Evolutionary conservation across 2,113 vertebrate genomes (phyloP).

Genomic region (Bubalus kerabau): DNA sequence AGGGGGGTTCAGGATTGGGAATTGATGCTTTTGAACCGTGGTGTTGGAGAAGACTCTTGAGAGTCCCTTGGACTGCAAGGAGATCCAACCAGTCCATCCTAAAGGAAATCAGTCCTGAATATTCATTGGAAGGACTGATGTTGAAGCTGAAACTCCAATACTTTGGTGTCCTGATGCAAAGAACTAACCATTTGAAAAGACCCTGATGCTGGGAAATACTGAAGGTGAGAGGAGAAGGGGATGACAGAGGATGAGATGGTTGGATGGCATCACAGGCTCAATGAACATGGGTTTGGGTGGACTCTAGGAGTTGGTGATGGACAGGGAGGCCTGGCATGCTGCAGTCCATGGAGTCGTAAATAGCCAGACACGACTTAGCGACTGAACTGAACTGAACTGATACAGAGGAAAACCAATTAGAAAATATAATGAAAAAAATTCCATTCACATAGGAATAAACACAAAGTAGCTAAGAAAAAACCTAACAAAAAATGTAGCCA

Average conservation of each 20-base stretch:
- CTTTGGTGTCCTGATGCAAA: background rate
- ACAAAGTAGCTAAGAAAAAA: background rate
- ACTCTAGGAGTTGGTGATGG: background rate
- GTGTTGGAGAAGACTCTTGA: background rate
- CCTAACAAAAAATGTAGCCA: background rate
- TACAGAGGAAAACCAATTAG: background rate
- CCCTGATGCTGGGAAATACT: background rate
- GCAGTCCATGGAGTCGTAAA: background rate
- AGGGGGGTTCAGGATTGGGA: too few relatives aligned
- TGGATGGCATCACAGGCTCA: background rate
- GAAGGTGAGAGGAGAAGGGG: background rate
- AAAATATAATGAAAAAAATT: conserved; percentile 6
- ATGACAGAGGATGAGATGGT: background rate
- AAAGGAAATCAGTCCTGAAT: background rate
- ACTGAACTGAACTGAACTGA: background rate
- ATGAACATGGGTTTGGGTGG: background rate
- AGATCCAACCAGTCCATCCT: background rate
- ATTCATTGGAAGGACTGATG: background rate
- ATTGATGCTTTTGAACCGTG: background rate
- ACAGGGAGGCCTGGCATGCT: background rate
- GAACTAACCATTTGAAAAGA: background rate
- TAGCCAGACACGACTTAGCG: background rate
- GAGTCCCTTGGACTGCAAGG: background rate
- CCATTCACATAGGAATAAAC: background rate
- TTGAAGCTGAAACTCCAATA: background rate